These are phyloP conservation scores for Gallinago nigripennis DNA, from an alignment of 2,797 vertebrate species.

Conservation along the genomic window DNA sequence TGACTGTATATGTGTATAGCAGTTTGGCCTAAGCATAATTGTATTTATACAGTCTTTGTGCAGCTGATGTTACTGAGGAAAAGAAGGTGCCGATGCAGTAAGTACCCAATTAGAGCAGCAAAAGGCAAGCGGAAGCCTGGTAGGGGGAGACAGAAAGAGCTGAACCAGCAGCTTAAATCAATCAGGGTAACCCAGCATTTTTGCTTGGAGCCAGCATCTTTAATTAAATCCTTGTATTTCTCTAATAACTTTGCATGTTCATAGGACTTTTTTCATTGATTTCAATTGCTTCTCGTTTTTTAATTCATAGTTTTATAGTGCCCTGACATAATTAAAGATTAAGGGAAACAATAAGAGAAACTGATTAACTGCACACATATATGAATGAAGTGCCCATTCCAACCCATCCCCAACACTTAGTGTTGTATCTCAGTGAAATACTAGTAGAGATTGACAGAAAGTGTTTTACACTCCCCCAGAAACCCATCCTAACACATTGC, in stretches of 20 bases:
- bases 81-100: slow-evolving; percentile 11
- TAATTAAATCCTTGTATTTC: slow-evolving; percentile 78
- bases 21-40: neutral
- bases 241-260: slow-evolving; percentile 72
- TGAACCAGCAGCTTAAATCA: slow-evolving; percentile 71
- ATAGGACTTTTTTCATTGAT: slow-evolving; percentile 71
- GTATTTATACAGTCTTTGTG: slow-evolving; percentile 29
- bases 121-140: neutral
- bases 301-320: slow-evolving; percentile 21
- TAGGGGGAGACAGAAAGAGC: slow-evolving; percentile 34
- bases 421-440: neutral
- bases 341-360: slow-evolving; percentile 25
- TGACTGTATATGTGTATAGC: neutral
- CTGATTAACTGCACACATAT: slow-evolving; percentile 5
- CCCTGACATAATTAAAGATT: slow-evolving; percentile 48
- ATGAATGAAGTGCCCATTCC: neutral
- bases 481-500: accelerated
- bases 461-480: neutral
- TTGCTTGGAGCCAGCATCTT: slow-evolving; percentile 66
- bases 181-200: slow-evolving; percentile 32
- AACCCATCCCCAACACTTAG: neutral
- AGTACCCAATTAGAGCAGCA: slow-evolving; percentile 53
- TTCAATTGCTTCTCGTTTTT: slow-evolving; percentile 67
- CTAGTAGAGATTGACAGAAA: neutral
- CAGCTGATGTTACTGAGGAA: slow-evolving; percentile 25